These are phyloP conservation scores for Laodelphax striatellus DNA, from an alignment of 1,140 invertebrate genomes.

Conservation along the genomic window DNA sequence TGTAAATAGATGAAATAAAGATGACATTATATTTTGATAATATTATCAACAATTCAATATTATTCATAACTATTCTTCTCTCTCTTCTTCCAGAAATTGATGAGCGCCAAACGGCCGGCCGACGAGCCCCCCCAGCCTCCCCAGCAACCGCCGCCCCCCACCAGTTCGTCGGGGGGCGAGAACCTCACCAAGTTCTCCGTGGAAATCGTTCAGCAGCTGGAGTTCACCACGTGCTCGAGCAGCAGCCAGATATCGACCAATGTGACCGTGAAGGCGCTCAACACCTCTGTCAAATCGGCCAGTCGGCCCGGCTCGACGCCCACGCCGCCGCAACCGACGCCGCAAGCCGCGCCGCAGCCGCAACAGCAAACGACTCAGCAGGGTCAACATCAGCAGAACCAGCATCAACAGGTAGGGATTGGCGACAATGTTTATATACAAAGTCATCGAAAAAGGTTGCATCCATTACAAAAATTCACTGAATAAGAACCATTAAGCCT, in stretches of 20 bases:
- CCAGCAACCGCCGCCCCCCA: conserved; percentile 6
- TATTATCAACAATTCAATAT: no score
- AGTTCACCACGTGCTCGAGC: conserved; percentile 71
- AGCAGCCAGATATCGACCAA: conserved; percentile 78
- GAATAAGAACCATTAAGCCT: no score
- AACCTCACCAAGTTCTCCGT: conserved; percentile 73
- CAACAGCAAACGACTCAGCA: no score
- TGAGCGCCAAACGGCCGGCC: conserved; percentile 7
- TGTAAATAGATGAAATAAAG: no score
- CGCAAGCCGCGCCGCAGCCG: no score
- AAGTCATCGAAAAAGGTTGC: no score
- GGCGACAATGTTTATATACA: no score
- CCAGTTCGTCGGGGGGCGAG: conserved; percentile 28
- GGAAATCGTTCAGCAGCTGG: conserved; percentile 79
- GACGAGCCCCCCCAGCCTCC: conserved; percentile 11
- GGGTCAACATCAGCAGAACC: conserved; percentile 21
- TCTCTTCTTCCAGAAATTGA: no score
- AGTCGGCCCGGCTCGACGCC: conserved; percentile 22
- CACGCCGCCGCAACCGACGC: conserved; percentile 23
- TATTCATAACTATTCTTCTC: no score
- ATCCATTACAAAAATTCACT: no score
- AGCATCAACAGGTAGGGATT: conserved; percentile 12
- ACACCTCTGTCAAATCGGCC: conserved; percentile 64
- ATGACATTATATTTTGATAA: no score
- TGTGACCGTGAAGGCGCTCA: conserved; percentile 81